Evolutionary conservation across 1,140 invertebrate genomes (phyloP), one percentile per base, ranked within the genome.

Genomic region (Chlorops oryzae): DNA sequence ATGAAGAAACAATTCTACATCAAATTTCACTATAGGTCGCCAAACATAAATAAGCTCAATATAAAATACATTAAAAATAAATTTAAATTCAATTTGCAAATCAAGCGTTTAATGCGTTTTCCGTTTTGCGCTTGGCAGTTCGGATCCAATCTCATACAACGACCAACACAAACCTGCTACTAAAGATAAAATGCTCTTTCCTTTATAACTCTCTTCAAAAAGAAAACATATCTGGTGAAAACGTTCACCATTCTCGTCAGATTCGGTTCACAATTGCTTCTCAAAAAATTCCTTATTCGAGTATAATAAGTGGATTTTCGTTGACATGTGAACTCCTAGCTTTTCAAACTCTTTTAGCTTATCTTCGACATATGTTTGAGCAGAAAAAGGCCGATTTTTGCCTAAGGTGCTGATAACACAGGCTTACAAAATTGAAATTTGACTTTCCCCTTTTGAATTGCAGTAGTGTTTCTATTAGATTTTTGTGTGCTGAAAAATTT

Each of bases 391-490:
- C n/a, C n/a, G n/a, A n/a, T n/a, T n/a, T n/a, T n/a, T n/a, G n/a
- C n/a, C n/a, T n/a, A n/a, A n/a, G n/a, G n/a, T n/a, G n/a, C 87
- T 0, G 90, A 94, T 61, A 92, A 96, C 65, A 92, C 92, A 0
- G 96, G 96, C 62, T 92, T 92, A 0, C 92, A 94, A 60, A 61
- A 69, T 25, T 69, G 65, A 21, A 98, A 98, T 74, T 98, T 98
- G 59, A 95, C 91, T 0, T 77, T 96, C n/a, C n/a, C n/a, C n/a
- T n/a, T n/a, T n/a, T n/a, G n/a, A 3, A 96, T 96, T 53, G 92
- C 93, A 0, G 97, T 98, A 92, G 96, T 95, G 1, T 98, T 99
- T 49, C 77, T 98, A 98, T 13, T 84, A 87, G 51, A 98, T 97
- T 68, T 76, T 99, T 5, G 93, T 98, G 1, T 78, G 98, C 1